Conservation (phyloP, 1,140 invertebrate genomes). For the Drosophila insularis region DNA sequence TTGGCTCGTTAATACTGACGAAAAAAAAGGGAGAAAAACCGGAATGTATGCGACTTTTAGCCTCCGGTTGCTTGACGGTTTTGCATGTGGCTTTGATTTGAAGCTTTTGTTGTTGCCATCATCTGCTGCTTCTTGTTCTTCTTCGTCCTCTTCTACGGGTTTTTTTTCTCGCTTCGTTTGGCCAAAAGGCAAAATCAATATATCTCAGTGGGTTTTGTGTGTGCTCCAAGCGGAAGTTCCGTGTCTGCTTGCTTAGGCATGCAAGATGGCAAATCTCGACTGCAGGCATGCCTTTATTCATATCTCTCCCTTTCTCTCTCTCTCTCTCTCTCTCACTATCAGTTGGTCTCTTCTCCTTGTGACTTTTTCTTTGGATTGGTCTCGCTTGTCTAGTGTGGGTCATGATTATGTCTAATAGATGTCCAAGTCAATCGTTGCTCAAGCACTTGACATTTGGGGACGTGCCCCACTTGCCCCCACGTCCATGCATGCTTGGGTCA, state of each 20-base stretch:
- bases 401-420: constrained; percentile 82
- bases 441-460: constrained; percentile 67
- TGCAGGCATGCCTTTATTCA: constrained; percentile 30
- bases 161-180: constrained; percentile 23
- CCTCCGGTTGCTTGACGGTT: constrained; percentile 51
- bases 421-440: constrained; percentile 81
- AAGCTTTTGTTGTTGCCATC: constrained; percentile 58
- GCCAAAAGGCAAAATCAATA: constrained; percentile 67
- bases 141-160: too few species aligned
- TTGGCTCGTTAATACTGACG: constrained; percentile 13
- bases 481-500: background rate
- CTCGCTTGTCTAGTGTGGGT: constrained; percentile 38
- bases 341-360: background rate
- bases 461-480: constrained; percentile 8
- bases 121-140: constrained; percentile 14
- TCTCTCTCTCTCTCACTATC: background rate
- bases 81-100: constrained; percentile 71
- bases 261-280: constrained; percentile 41
- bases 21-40: constrained; percentile 8
- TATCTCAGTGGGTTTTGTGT: constrained; percentile 53
- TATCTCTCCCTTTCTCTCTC: background rate
- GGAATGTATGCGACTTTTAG: constrained; percentile 31
- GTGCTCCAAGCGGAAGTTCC: constrained; percentile 48
- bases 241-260: constrained; percentile 60
- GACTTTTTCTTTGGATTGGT: too few species aligned